Conservation (phyloP, 2,797 vertebrate genomes). For the Enteromius mattozi region DNA sequence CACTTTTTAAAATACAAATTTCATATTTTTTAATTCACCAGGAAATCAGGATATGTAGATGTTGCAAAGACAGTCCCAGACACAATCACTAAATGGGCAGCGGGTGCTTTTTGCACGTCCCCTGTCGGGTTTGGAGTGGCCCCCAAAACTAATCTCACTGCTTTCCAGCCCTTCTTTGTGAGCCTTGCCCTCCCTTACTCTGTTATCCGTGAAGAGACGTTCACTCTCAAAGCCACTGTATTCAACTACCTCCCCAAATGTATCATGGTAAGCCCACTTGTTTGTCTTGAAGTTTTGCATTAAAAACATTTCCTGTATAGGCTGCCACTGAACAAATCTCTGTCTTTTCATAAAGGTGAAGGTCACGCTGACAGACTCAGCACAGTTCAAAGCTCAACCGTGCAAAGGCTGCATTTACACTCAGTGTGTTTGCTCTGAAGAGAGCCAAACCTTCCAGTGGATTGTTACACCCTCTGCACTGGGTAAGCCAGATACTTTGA, state of each 20-base stretch:
- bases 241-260: conserved; percentile 84
- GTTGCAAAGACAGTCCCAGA: conserved; percentile 77
- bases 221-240: conserved; percentile 83
- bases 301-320: not conserved
- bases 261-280: conserved; percentile 80
- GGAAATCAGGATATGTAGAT: conserved; percentile 60
- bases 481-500: conserved; percentile 73
- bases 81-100: conserved; percentile 83
- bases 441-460: conserved; percentile 83
- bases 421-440: conserved; percentile 79
- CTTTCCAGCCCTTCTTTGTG: conserved; percentile 89
- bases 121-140: conserved; percentile 84
- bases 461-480: conserved; percentile 75
- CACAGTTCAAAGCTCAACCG: conserved; percentile 67
- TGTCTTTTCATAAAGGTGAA: conserved; percentile 73
- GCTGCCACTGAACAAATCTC: not conserved
- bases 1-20: not conserved
- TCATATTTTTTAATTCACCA: conserved; percentile 55
- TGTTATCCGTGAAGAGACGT: conserved; percentile 85
- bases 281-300: not conserved
- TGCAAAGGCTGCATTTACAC: conserved; percentile 73
- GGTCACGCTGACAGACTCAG: conserved; percentile 68
- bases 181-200: conserved; percentile 87
- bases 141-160: conserved; percentile 67
- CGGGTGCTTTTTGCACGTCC: conserved; percentile 81